Evolutionary conservation across 2,113 vertebrate species (phyloP).

Genomic region (Bubalus kerabau): DNA sequence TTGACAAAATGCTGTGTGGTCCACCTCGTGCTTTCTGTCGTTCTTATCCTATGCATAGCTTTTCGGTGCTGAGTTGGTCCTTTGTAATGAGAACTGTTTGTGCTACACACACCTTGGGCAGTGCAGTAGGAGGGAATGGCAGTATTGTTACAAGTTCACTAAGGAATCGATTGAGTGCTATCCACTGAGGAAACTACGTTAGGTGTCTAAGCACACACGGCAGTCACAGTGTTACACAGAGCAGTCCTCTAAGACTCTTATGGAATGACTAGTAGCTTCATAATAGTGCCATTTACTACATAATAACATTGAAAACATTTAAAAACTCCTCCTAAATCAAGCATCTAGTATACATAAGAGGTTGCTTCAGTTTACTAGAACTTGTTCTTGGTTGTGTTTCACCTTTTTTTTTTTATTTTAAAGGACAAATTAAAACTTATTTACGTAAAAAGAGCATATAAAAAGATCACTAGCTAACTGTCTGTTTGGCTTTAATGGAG

Average conservation of each 20-base stretch:
- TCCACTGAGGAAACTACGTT: conserved; percentile 96
- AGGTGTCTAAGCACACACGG: conserved; percentile 97
- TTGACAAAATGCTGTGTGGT: conserved; percentile 94
- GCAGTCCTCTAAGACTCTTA: conserved; percentile 94
- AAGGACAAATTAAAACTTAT: conserved; percentile 92
- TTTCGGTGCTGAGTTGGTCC: conserved; percentile 86
- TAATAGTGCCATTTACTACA: conserved; percentile 98
- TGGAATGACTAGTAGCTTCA: conserved; percentile 98
- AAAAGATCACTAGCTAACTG: conserved; percentile 89
- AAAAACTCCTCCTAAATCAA: conserved; percentile 95
- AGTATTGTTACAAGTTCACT: conserved; percentile 94
- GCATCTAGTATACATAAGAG: conserved; percentile 94
- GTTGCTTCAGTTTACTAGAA: conserved; percentile 92
- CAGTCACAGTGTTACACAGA: conserved; percentile 99
- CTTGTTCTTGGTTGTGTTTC: conserved; percentile 86
- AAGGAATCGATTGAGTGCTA: conserved; percentile 93
- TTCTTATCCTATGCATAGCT: conserved; percentile 80
- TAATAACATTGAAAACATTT: conserved; percentile 97
- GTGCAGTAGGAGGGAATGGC: conserved; percentile 94
- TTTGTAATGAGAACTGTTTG: conserved; percentile 82
- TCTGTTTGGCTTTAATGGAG: conserved; percentile 89
- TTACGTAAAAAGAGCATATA: conserved; percentile 88
- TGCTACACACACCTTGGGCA: conserved; percentile 84
- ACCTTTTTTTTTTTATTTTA: conserved; percentile 88
- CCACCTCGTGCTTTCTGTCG: conserved; percentile 75